A percentile compares a stretch with the other conserved stretches of the same genome.
Evolutionary conservation across 1,140 invertebrate genomes (phyloP).

Genomic region (Drosophila micromelanica): DNA sequence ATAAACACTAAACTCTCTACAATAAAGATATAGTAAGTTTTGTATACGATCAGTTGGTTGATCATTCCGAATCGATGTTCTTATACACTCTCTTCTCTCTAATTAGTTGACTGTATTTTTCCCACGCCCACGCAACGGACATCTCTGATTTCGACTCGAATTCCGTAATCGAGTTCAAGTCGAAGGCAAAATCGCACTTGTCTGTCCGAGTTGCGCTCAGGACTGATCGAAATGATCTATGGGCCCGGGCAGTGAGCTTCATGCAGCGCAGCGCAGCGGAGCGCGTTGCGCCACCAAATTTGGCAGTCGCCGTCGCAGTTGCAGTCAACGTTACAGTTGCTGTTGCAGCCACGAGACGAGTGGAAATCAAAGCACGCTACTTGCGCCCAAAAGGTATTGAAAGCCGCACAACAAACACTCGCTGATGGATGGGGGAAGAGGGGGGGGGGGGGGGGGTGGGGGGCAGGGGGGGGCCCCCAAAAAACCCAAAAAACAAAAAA

Average conservation of each 20-base stretch:
- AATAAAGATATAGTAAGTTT: background rate
- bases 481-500: conserved; percentile 83
- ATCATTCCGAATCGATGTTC: background rate
- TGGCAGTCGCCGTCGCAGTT: conserved; percentile 51
- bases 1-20: too few relatives aligned
- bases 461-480: conserved; percentile 58
- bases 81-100: conserved; percentile 37
- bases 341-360: conserved; percentile 30
- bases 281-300: conserved; percentile 55
- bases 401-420: conserved; percentile 38
- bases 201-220: conserved; percentile 22
- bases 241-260: conserved; percentile 19
- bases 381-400: conserved; percentile 57
- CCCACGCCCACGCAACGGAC: conserved; percentile 67
- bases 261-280: conserved; percentile 11
- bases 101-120: conserved; percentile 69
- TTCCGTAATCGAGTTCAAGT: background rate
- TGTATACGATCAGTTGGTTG: conserved; percentile 5
- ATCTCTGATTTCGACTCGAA: background rate
- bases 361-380: conserved; percentile 72
- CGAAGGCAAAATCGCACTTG: conserved; percentile 51
- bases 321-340: conserved; percentile 5
- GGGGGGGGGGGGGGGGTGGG: background rate
- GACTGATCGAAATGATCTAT: conserved; percentile 68
- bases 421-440: too few relatives aligned